phyloP scores from a whole-genome alignment of 53 echinoderm and acorn worm species.

The Holothuria leucospilota region DNA sequence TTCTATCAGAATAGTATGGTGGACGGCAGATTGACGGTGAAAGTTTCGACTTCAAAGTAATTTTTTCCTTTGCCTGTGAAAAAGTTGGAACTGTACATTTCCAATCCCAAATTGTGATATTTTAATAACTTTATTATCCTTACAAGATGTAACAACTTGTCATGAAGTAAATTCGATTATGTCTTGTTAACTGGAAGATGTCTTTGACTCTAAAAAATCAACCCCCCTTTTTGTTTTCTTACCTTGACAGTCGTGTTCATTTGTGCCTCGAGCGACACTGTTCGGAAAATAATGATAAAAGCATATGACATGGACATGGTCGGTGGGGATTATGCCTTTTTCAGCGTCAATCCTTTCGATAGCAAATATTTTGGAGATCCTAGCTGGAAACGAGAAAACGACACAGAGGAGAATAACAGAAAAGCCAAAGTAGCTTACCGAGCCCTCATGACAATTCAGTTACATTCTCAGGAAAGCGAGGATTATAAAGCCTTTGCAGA shows the following conservation, averaged over 20 bases:
- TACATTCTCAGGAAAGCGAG: slow-evolving; percentile 69
- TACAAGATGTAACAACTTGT: too few species aligned
- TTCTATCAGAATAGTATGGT: too few species aligned
- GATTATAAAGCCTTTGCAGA: slow-evolving; percentile 75
- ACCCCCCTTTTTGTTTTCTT: background rate
- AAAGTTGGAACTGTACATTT: too few species aligned
- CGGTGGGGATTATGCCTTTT: slow-evolving; percentile 91
- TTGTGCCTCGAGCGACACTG: slow-evolving; percentile 93
- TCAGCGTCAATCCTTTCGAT: slow-evolving; percentile 95
- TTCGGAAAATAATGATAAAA: slow-evolving; percentile 91
- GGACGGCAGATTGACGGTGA: too few species aligned
- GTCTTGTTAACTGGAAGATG: too few species aligned
- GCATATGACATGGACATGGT: slow-evolving; percentile 92
- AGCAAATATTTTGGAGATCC: slow-evolving; percentile 87
- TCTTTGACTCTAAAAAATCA: too few species aligned
- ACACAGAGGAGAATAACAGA: slow-evolving; percentile 62
- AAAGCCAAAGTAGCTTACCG: slow-evolving; percentile 88
- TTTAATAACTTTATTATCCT: too few species aligned
- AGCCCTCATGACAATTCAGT: slow-evolving; percentile 93
- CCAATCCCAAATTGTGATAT: too few species aligned
- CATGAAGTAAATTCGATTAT: too few species aligned
- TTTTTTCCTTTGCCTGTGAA: too few species aligned
- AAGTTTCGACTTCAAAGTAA: too few species aligned
- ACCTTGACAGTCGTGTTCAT: slow-evolving; percentile 89
- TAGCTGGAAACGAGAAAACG: slow-evolving; percentile 76